These are phyloP conservation scores for Pluvialis apricaria DNA, from an alignment of 2,113 vertebrate genomes.

Conservation along the genomic window DNA sequence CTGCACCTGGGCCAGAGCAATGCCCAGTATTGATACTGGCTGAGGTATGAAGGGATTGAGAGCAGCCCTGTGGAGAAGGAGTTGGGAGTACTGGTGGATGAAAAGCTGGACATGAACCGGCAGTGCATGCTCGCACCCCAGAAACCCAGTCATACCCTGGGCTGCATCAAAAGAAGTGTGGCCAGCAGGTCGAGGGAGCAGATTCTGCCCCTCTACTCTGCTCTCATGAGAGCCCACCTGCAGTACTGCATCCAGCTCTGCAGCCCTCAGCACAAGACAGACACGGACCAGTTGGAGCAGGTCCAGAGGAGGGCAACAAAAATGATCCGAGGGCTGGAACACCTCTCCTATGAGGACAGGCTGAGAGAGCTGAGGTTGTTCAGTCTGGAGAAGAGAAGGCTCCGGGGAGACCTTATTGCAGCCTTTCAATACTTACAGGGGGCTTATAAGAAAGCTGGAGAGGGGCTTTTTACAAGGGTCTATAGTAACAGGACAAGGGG, in stretches of 20 bases:
- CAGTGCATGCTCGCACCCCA: too few species aligned
- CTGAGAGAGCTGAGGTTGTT: not conserved
- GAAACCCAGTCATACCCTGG: not conserved
- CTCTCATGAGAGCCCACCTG: not conserved
- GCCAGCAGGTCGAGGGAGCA: not conserved
- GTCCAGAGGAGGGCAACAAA: not conserved
- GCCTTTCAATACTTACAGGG: too few species aligned
- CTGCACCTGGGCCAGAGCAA: not conserved
- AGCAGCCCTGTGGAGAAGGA: not conserved
- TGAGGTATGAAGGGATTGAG: too few species aligned
- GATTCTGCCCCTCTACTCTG: not conserved
- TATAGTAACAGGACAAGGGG: not conserved
- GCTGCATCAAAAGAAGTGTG: not conserved
- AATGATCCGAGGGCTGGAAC: not conserved
- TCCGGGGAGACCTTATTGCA: too few species aligned
- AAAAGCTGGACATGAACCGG: too few species aligned
- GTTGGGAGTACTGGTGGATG: not conserved
- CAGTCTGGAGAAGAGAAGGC: not conserved
- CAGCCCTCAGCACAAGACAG: not conserved
- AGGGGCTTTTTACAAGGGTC: not conserved
- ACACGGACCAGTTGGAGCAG: not conserved
- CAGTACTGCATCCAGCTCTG: not conserved
- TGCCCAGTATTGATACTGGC: too few species aligned
- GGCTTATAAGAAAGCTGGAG: not conserved
- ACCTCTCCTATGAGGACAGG: not conserved